A percentile compares a stretch with the other conserved stretches of the same genome.
phyloP scores from a whole-genome alignment of 2,113 vertebrate species.

The Scolopax mira region DNA sequence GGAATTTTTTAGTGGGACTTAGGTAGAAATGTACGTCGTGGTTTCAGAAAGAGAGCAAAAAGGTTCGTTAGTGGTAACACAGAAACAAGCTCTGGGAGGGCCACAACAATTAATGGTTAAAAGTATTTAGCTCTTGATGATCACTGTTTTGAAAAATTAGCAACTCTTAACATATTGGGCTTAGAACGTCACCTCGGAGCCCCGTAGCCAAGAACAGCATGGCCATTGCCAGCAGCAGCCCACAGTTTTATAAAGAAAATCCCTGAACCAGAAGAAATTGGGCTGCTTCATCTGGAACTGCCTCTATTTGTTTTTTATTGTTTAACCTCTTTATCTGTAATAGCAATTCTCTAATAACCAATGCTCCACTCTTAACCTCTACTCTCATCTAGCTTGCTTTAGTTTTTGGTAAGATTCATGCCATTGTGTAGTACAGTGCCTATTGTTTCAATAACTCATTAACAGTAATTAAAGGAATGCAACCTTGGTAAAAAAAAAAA shows the following conservation, averaged over 20 bases:
- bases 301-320: background rate
- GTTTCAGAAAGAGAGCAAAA: background rate
- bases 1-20: background rate
- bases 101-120: background rate
- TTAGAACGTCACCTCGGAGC: background rate
- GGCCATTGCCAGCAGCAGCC: background rate
- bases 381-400: background rate
- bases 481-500: background rate
- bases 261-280: background rate
- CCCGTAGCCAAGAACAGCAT: background rate
- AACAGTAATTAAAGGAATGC: background rate
- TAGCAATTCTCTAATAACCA: background rate
- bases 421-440: background rate
- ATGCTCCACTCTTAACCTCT: background rate
- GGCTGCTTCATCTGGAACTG: background rate
- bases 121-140: background rate
- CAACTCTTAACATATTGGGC: background rate
- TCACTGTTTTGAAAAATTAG: background rate
- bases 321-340: background rate
- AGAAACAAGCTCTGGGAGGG: background rate
- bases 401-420: background rate
- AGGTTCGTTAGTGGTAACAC: background rate
- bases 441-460: background rate
- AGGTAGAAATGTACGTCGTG: fast-evolving
- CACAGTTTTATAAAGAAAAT: background rate